Conservation (phyloP, 2,797 vertebrate genomes). For the Enteromius thamalakanensis region DNA sequence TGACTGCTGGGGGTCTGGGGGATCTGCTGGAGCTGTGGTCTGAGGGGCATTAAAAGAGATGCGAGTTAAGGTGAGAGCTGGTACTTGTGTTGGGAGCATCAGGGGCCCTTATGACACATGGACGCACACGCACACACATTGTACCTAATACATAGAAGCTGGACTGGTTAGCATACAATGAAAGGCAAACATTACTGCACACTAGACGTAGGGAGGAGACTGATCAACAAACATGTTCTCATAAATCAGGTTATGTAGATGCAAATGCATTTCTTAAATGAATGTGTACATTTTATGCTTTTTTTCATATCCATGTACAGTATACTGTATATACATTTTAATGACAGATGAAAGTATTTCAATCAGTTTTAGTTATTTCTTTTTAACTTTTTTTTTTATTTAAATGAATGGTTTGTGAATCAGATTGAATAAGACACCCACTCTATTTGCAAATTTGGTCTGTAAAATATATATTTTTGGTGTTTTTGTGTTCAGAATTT, state of each 20-base stretch:
- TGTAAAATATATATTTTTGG: no score
- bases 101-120: constrained; percentile 49
- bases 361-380: not conserved
- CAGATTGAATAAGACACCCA: not conserved
- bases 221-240: constrained; percentile 55
- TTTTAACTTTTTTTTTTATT: not conserved
- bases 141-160: constrained; percentile 64
- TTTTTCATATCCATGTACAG: not conserved
- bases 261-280: not conserved
- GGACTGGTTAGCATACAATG: constrained; percentile 68
- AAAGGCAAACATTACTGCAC: constrained; percentile 65
- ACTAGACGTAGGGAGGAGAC: constrained; percentile 62
- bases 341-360: not conserved
- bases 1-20: constrained; percentile 58
- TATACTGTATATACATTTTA: not conserved
- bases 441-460: not conserved
- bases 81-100: constrained; percentile 39
- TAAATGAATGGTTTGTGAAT: constrained; percentile 1
- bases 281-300: not conserved
- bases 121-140: constrained; percentile 56
- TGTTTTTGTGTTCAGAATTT: no score
- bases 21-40: constrained; percentile 52
- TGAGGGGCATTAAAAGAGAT: constrained; percentile 52
- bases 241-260: constrained; percentile 10
- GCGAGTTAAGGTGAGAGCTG: constrained; percentile 44